phyloP scores from a whole-genome alignment of 2,113 vertebrate genomes.

The Gracilinanus agilis region DNA sequence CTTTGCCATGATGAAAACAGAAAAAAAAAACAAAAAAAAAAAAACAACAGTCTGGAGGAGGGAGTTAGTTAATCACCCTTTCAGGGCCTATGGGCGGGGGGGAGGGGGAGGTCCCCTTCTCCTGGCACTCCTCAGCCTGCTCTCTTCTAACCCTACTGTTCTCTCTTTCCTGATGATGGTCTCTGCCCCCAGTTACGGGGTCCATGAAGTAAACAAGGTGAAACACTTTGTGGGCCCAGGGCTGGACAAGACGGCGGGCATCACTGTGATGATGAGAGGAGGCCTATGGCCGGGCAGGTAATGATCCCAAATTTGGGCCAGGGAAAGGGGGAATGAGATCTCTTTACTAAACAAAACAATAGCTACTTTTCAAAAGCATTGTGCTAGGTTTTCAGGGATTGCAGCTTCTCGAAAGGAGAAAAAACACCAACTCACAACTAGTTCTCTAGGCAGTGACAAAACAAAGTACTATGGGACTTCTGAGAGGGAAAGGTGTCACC shows the following conservation, averaged over 20 bases:
- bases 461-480: neutral
- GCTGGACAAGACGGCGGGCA: conserved; percentile 48
- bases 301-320: neutral
- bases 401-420: neutral
- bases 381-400: neutral
- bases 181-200: conserved; percentile 72
- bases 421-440: neutral
- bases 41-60: neutral
- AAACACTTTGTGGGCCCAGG: conserved; percentile 77
- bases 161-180: neutral
- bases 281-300: conserved; percentile 79
- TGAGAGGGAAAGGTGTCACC: neutral
- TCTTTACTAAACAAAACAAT: neutral
- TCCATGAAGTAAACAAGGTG: conserved; percentile 74
- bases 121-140: neutral
- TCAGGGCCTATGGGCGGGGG: neutral
- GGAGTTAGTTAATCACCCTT: neutral
- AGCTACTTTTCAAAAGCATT: neutral
- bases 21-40: neutral
- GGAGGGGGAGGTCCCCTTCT: neutral
- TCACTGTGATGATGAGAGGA: conserved; percentile 73
- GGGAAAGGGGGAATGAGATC: too few species aligned
- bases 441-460: too few species aligned
- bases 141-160: neutral
- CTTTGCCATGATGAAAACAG: neutral